These are phyloP conservation scores for Sanderia malayensis DNA, from an alignment of 30 jellyfish, hydroid and myxozoan genomes.

Conservation along the genomic window DNA sequence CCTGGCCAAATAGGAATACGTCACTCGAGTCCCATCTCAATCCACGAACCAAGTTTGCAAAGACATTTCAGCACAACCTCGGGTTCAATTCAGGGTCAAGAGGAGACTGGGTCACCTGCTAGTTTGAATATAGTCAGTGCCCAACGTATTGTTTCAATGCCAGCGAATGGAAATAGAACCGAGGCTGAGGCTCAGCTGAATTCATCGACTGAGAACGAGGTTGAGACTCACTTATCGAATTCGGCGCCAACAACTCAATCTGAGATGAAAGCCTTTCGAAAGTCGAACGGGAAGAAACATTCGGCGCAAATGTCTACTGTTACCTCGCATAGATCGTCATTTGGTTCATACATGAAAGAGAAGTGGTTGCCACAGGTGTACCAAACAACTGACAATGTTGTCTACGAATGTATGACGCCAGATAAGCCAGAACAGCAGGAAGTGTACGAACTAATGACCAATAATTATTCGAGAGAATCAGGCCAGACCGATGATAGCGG, in stretches of 20 bases:
- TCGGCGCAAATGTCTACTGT: slow-evolving; percentile 7
- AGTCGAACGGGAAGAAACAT: slow-evolving; percentile 1
- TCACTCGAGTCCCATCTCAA: slow-evolving; percentile 44
- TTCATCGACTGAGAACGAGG: slow-evolving; percentile 30
- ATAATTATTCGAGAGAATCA: neutral
- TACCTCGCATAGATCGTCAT: slow-evolving; percentile 28
- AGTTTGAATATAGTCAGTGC: neutral
- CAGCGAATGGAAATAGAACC: slow-evolving; percentile 16
- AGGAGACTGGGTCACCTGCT: slow-evolving; percentile 12
- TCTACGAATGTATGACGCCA: slow-evolving; percentile 40
- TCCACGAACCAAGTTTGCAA: slow-evolving; percentile 5
- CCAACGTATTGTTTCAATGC: slow-evolving; percentile 40
- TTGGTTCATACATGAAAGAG: slow-evolving; percentile 50
- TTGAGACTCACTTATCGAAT: slow-evolving; percentile 22
- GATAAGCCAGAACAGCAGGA: slow-evolving; percentile 10
- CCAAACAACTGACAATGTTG: slow-evolving; percentile 25
- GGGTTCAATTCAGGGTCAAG: slow-evolving; percentile 7
- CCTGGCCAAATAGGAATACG: neutral
- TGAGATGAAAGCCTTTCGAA: slow-evolving; percentile 32
- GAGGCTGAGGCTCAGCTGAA: neutral
- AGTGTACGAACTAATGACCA: slow-evolving; percentile 36
- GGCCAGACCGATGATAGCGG: neutral
- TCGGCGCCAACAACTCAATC: slow-evolving; percentile 59
- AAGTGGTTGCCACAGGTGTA: neutral
- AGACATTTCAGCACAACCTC: slow-evolving; percentile 6